Evolutionary conservation across 2,113 vertebrate species (phyloP), one percentile per base, ranked within the genome.

Genomic region (Chlorocebus sabaeus): DNA sequence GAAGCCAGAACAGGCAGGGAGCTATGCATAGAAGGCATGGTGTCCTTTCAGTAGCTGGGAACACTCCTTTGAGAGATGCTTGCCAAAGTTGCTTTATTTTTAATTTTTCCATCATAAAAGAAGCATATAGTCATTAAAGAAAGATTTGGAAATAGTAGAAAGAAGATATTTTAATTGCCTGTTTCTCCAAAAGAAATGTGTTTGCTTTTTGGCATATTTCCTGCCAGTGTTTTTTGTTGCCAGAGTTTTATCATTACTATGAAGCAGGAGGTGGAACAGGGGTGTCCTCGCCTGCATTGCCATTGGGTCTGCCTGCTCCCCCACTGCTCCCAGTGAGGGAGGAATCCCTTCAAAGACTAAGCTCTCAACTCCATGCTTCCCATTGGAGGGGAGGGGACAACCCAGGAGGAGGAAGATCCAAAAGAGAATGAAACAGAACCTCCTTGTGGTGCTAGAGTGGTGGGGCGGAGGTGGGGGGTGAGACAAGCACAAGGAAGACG

Each of bases 401-500:
- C 64, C 16, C 3, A 13, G 86, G 35, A 30, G 2, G 43, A 50
- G 27, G 52, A 27, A 38, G 30, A 78, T n/a, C 25, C 8, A 7
- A 68, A 86, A 83, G 17, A 73, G 38, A 52, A 64, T 6, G n/a
- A 81, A 50, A 80, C n/a, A 50, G 67, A 64, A 50, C 35, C 23
- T 18, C 0, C 20, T 45, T 10, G 68, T 9, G n/a, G 35, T 43
- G 45, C 72, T 50, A 22, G 17, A 2, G 7, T 14, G 8, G 70
- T 0, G 1, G 80, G 22, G 5, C 0, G 0, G 2, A n/a, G 38
- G 0, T 22, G 9, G 23, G 43, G 57, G 68, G 61, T 20, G 40
- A 48, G 55, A 38, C 10, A 78, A 40, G 52, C 1, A 22, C 68
- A 30, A 1, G 1, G 57, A 59, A 48, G 30, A 61, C 9, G 3